Base-by-base conservation (phyloP, 2,888 invertebrate species). In the Bibio marci region DNA sequence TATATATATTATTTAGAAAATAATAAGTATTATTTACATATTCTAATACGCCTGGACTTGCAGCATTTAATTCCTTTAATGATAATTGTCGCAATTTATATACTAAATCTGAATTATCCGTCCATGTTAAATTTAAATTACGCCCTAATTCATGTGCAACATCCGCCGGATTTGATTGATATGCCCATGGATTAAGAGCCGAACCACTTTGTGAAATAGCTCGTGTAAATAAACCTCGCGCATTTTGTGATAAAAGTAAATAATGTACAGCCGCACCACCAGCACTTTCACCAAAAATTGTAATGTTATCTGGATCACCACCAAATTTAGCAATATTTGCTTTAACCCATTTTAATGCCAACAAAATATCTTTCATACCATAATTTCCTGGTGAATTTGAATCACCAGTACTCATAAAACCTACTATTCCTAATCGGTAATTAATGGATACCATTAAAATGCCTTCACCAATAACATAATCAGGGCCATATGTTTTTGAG, bases 121-220 rank as follows among this genome's bases (percentile, higher is more conserved):
- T 45, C 1, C 65, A 66, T 10, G 72, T 69, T 47, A 79, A 79
- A 26, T 77, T 76, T 15, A 78, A 58, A 3, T 66, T 52, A n/a
- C 56, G 51, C 0, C 71, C 73, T 15, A 79, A 50, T 41, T 67
- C 61, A 44, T 61, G 63, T 1, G 77, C 67, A 49, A 75, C 77
- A 48, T 72, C 67, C 4, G 62, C 57, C 0, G 72, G 65, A 36
- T 67, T 66, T 46, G 69, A 65, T 8, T 67, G 58, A 45, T 70
- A 61, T 0, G 72, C 59, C 70, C 70, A 70, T 2, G 71, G 65
- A 22, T 69, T 59, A 31, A 79, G 61, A 0, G 73, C 67, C 1
- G 70, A 63, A 0, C 80, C 80, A 48, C 80, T 80, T 56, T 69
- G 68, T 0, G 76, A 73, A 40, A 79, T 70, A 6, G 75, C 79